A percentile compares a stretch with the other conserved stretches of the same genome.
Evolutionary conservation across 2,888 invertebrate species (phyloP).

Genomic region (Heliconius aoede): DNA sequence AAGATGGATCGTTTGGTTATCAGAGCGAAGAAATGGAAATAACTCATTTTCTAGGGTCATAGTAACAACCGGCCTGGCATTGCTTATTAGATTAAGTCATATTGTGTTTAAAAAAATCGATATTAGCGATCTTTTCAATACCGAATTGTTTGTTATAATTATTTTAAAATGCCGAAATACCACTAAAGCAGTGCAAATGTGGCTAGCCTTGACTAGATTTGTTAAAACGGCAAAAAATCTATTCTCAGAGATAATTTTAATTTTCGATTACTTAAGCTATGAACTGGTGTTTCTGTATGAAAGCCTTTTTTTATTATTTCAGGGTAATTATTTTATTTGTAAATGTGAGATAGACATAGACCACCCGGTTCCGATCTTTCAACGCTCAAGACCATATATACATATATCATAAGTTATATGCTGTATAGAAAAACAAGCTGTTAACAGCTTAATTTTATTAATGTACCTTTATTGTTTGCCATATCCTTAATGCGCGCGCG

Average conservation of each 20-base stretch:
- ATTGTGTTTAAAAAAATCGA: too few relatives aligned
- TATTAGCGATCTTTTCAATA: too few relatives aligned
- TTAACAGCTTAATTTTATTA: constrained; percentile 30
- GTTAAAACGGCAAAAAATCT: too few relatives aligned
- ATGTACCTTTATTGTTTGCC: constrained; percentile 72
- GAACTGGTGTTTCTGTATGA: too few relatives aligned
- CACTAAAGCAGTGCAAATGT: too few relatives aligned
- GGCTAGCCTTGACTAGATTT: too few relatives aligned
- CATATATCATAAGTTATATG: background rate
- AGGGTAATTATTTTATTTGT: background rate
- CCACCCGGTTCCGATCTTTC: background rate
- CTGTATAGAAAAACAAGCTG: background rate
- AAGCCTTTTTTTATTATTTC: too few relatives aligned
- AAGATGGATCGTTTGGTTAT: background rate
- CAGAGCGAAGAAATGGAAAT: constrained; percentile 4
- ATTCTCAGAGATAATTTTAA: too few relatives aligned
- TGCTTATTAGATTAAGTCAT: too few relatives aligned
- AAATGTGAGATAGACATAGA: background rate
- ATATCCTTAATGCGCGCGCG: constrained; percentile 75
- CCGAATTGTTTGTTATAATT: too few relatives aligned
- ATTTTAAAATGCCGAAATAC: too few relatives aligned
- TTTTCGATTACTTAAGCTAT: too few relatives aligned
- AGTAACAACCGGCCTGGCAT: background rate
- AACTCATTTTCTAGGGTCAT: background rate
- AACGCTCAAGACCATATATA: background rate